These are phyloP conservation scores for Jordanella pulchra DNA, from an alignment of 2,797 vertebrate species.

Conservation along the genomic window DNA sequence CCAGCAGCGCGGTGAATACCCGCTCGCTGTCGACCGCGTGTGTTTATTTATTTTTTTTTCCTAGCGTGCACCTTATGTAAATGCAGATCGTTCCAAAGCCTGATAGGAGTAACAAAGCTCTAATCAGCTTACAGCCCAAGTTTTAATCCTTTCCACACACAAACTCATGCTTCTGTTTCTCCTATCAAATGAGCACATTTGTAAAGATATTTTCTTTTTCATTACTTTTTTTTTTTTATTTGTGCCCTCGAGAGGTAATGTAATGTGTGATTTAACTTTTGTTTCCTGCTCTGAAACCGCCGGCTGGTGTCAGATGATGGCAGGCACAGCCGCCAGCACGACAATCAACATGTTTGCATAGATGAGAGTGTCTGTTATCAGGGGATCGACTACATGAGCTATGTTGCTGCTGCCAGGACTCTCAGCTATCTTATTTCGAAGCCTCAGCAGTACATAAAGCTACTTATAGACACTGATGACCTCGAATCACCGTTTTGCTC, in stretches of 20 bases:
- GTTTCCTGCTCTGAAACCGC: background rate
- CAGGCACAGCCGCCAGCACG: constrained; percentile 25
- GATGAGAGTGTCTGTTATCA: constrained; percentile 33
- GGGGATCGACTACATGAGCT: constrained; percentile 23
- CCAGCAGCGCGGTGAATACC: constrained; percentile 42
- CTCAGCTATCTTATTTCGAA: constrained; percentile 31
- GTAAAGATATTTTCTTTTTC: constrained; percentile 65
- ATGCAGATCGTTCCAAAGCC: constrained; percentile 71
- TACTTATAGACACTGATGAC: constrained; percentile 32
- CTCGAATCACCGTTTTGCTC: constrained; percentile 21
- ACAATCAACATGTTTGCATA: constrained; percentile 26
- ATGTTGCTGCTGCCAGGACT: constrained; percentile 29
- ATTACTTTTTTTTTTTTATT: constrained; percentile 20
- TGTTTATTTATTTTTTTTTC: constrained; percentile 25
- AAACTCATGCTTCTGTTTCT: constrained; percentile 72
- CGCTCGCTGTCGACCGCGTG: constrained; percentile 27
- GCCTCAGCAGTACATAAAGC: constrained; percentile 27
- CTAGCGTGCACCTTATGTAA: constrained; percentile 68
- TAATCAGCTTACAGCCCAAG: constrained; percentile 76
- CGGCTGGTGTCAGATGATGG: constrained; percentile 22
- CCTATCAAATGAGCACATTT: constrained; percentile 70
- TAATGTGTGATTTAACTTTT: constrained; percentile 14
- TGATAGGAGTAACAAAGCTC: constrained; percentile 69
- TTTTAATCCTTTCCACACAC: constrained; percentile 73
- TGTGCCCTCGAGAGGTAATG: constrained; percentile 35